These are phyloP conservation scores for Chroicocephalus ridibundus DNA, from an alignment of 2,113 vertebrate species.

Conservation along the genomic window DNA sequence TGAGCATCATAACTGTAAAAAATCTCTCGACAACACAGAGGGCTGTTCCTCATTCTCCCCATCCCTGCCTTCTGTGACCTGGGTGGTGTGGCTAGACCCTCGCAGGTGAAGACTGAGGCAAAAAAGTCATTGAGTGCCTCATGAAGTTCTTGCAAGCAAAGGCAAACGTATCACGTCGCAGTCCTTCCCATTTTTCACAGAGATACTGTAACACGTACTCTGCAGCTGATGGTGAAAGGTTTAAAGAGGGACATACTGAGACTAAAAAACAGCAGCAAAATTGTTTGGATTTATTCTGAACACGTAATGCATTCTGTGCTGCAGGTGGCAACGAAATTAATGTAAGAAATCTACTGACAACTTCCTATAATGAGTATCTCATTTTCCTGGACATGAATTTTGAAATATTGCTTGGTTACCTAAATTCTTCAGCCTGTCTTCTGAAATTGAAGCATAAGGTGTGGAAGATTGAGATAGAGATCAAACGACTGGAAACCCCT, in stretches of 20 bases:
- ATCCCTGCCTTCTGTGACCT: background rate
- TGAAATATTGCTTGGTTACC: background rate
- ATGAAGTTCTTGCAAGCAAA: background rate
- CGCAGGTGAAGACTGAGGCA: background rate
- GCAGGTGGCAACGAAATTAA: background rate
- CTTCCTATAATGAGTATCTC: background rate
- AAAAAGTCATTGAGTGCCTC: background rate
- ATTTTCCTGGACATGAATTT: background rate
- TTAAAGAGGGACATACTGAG: background rate
- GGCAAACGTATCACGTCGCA: background rate
- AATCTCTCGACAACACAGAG: background rate
- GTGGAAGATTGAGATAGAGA: background rate
- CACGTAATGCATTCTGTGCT: background rate
- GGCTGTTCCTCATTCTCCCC: background rate
- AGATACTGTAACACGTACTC: background rate
- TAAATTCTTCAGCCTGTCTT: background rate
- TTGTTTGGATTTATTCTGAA: background rate
- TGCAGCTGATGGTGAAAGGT: background rate
- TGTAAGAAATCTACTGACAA: background rate
- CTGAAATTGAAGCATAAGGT: background rate
- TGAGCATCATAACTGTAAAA: background rate
- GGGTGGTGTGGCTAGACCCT: too few species aligned
- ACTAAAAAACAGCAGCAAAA: background rate
- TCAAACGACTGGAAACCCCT: background rate
- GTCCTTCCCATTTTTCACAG: background rate